These are phyloP conservation scores for Pteruthius melanotis DNA, from an alignment of 2,113 vertebrate genomes.

Conservation along the genomic window DNA sequence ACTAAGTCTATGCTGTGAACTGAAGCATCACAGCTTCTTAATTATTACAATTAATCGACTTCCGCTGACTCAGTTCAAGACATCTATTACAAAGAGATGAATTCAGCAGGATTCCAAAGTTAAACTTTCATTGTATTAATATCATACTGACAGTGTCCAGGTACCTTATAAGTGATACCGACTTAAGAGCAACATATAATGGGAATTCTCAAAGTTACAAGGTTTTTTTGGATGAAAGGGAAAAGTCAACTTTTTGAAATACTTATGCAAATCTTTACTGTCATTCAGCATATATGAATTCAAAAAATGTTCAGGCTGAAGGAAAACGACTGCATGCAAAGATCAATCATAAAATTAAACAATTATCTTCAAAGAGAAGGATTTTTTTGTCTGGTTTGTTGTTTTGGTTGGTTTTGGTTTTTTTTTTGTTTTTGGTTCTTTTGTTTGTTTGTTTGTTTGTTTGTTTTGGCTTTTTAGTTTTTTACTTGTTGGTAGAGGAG, in stretches of 20 bases:
- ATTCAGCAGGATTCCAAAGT: slow-evolving; percentile 3
- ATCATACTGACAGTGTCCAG: not conserved
- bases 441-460: not conserved
- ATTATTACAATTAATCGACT: not conserved
- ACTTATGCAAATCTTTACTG: not conserved
- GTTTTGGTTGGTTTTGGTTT: too few relatives aligned
- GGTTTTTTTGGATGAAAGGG: not conserved
- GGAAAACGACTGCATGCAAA: not conserved
- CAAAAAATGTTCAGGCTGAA: not conserved
- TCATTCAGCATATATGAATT: not conserved
- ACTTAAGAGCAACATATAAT: not conserved
- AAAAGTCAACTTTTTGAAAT: not conserved
- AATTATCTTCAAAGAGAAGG: not conserved
- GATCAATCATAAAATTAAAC: not conserved
- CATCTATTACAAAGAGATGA: not conserved
- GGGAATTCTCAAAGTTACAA: not conserved
- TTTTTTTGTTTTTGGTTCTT: not conserved
- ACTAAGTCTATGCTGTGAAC: not conserved
- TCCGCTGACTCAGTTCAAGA: not conserved
- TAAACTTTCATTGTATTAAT: not conserved
- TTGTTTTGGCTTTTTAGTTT: not conserved
- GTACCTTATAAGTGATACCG: not conserved
- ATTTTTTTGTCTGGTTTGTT: not conserved
- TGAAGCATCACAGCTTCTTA: not conserved
- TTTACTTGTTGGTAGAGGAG: not conserved